Evolutionary conservation across 30 jellyfish, hydroid and myxozoan species (phyloP).

Genomic region (Pelagia noctiluca): DNA sequence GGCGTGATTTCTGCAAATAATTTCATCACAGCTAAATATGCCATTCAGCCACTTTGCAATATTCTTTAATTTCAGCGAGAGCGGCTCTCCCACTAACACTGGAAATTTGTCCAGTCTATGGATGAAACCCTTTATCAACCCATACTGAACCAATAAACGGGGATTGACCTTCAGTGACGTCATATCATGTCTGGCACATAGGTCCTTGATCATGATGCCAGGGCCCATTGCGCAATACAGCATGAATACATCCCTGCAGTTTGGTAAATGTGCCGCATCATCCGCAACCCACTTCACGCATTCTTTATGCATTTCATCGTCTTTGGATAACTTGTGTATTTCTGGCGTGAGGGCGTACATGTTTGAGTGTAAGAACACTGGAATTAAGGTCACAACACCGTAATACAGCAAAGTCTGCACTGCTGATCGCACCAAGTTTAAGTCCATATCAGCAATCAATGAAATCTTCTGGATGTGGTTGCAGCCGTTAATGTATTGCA

Average conservation of each 20-base stretch:
- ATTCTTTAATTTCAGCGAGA: conserved; percentile 47
- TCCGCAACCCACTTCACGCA: conserved; percentile 79
- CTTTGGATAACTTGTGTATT: conserved; percentile 58
- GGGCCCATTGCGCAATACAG: conserved; percentile 92
- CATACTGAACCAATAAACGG: conserved; percentile 70
- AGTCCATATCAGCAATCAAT: conserved; percentile 84
- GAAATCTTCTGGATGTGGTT: conserved; percentile 90
- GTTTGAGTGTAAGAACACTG: conserved; percentile 83
- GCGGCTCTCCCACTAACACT: conserved; percentile 55
- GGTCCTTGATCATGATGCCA: conserved; percentile 83
- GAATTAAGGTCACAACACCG: conserved; percentile 79
- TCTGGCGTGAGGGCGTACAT: conserved; percentile 90
- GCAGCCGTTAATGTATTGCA: conserved; percentile 81
- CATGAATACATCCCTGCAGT: conserved; percentile 81
- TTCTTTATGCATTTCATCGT: conserved; percentile 76
- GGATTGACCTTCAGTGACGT: conserved; percentile 60
- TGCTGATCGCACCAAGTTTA: conserved; percentile 86
- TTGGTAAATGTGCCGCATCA: conserved; percentile 41
- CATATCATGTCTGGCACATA: conserved; percentile 88
- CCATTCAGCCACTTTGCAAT: conserved; percentile 79
- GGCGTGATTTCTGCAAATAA: conserved; percentile 76
- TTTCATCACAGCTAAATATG: conserved; percentile 77
- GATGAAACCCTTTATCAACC: conserved; percentile 71
- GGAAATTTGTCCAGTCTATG: conserved; percentile 83
- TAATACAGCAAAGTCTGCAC: conserved; percentile 82